Base-by-base conservation (phyloP, 2,888 invertebrate species). In the Erannis defoliaria region DNA sequence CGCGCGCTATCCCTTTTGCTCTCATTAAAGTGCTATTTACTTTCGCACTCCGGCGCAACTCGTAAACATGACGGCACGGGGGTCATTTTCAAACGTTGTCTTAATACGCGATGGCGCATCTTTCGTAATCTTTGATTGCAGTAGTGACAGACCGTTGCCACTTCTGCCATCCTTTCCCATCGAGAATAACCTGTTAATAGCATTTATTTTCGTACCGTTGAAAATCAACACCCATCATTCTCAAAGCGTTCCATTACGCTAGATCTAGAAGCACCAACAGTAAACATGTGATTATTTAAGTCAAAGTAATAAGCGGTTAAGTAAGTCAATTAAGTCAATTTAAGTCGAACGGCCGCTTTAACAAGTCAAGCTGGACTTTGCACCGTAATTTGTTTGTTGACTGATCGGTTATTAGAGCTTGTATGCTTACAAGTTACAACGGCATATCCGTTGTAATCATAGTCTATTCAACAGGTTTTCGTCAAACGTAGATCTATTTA, bases 351-450 rank as follows among this genome's bases (percentile, higher is more conserved):
- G 19, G 53, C 46, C 46, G 42, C 40, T 45, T 38, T 45, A 54
- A 38, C 63, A n/a, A 33, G 51, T 42, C 31, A 8, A 12, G 26
- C 18, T 37, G 64, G 33, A 54, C 60, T 64, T 60, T 60, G 60
- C 10, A 40, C 55, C 23, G 12, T 60, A 51, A 59, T 55, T 56
- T 60, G 55, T 55, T 63, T 64, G 55, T 59, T 46, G 50, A 63
- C 37, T 23, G 38, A 45, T 9, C 26, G 38, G 8, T 29, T 31
- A 38, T 14, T 33, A 19, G 19, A 35, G n/a, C n/a, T 23, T 40
- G 38, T 49, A 31, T 42, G 51, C 26, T 26, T 55, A 46, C 31
- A 40, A 33, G 26, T 26, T 55, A 46, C 31, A 40, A 33, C 40
- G 51, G 51, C 45, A 8, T n/a, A n/a, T n/a, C n/a, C n/a, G n/a